phyloP scores from a whole-genome alignment of 30 jellyfish, hydroid and myxozoan species.

The Pseudorhiza aurosa region DNA sequence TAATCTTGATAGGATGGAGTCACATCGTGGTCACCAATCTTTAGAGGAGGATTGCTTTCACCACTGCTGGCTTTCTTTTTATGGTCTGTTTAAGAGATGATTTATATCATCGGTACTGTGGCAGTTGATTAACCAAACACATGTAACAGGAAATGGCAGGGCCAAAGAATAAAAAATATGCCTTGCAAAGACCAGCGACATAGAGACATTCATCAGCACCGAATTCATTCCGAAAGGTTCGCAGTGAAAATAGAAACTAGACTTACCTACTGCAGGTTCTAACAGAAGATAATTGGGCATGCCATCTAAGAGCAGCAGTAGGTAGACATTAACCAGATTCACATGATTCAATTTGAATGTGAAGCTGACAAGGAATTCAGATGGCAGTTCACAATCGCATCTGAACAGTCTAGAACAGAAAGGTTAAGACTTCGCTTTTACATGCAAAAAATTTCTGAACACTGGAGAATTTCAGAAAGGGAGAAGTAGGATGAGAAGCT shows the following conservation, averaged over 20 bases:
- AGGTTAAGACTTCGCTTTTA: too few relatives aligned
- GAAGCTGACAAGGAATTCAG: slow-evolving; percentile 31
- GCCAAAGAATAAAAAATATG: too few relatives aligned
- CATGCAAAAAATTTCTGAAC: too few relatives aligned
- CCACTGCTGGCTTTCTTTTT: too few relatives aligned
- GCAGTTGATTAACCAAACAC: too few relatives aligned
- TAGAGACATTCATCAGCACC: neutral
- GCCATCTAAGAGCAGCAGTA: slow-evolving; percentile 41
- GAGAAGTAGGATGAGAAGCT: too few relatives aligned
- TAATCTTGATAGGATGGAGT: neutral
- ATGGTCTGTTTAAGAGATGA: too few relatives aligned
- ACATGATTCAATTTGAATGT: slow-evolving; percentile 47
- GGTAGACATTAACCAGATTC: slow-evolving; percentile 23
- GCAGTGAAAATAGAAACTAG: neutral
- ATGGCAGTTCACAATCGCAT: slow-evolving; percentile 50
- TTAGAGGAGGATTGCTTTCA: neutral
- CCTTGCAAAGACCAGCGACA: neutral
- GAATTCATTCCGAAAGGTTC: neutral
- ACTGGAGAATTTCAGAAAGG: too few relatives aligned
- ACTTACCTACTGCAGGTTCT: slow-evolving; percentile 6
- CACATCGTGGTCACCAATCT: neutral
- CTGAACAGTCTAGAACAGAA: slow-evolving; percentile 62
- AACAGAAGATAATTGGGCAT: slow-evolving; percentile 60
- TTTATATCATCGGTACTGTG: too few relatives aligned
- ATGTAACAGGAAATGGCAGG: too few relatives aligned